These are phyloP conservation scores for Mythimna lalbum DNA, from an alignment of 2,888 invertebrate genomes.

Conservation along the genomic window DNA sequence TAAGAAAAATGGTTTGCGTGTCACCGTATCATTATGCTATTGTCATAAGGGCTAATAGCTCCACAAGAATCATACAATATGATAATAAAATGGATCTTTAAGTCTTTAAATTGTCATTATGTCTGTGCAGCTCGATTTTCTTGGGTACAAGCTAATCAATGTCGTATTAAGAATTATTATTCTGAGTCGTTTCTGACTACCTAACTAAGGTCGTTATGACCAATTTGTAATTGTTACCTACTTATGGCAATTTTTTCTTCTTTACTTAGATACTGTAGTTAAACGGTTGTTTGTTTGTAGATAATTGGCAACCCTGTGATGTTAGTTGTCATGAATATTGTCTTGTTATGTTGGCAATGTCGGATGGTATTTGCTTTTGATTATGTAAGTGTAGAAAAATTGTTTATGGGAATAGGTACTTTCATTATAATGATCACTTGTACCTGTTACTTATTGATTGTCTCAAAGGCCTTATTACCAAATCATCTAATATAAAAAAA, in stretches of 20 bases:
- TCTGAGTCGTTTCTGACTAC: slow-evolving; percentile 88
- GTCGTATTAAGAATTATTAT: slow-evolving; percentile 89
- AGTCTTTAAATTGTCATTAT: slow-evolving; percentile 91
- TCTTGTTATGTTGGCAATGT: slow-evolving; percentile 10
- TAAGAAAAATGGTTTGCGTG: slow-evolving; percentile 88
- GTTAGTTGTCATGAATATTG: slow-evolving; percentile 30
- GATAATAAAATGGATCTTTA: slow-evolving; percentile 90
- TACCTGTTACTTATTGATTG: background rate
- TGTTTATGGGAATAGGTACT: background rate
- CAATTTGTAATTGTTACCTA: slow-evolving; percentile 87
- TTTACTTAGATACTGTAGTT: slow-evolving; percentile 61
- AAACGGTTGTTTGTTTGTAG: slow-evolving; percentile 68
- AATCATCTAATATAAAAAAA: background rate
- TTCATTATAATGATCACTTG: background rate
- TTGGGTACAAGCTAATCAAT: slow-evolving; percentile 86
- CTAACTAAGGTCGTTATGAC: slow-evolving; percentile 83
- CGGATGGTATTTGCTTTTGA: background rate
- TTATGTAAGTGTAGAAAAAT: background rate
- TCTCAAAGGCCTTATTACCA: background rate
- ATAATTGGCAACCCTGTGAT: slow-evolving; percentile 53
- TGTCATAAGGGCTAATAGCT: slow-evolving; percentile 90
- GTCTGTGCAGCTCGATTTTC: slow-evolving; percentile 77
- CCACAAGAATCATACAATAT: slow-evolving; percentile 89
- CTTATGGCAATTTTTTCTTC: slow-evolving; percentile 83
- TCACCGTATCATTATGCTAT: slow-evolving; percentile 83